Evolutionary conservation across 2,113 vertebrate species (phyloP).

Genomic region (Stigmatopora nigra): DNA sequence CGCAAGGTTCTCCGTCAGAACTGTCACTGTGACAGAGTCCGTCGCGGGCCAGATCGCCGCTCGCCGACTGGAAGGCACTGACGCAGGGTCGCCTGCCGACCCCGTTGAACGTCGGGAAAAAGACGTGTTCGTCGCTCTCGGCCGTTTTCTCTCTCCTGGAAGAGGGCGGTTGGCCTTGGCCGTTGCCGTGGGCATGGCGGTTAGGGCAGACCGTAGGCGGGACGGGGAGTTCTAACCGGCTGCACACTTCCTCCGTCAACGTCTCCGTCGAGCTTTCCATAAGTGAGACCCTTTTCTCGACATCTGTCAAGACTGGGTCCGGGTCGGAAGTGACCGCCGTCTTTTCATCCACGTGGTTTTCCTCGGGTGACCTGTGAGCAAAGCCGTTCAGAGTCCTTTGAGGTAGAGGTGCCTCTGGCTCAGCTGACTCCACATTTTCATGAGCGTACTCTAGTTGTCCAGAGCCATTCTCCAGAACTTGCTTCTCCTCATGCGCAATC

Average conservation of each 20-base stretch:
- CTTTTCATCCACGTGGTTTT: constrained; percentile 36
- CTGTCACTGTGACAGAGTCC: constrained; percentile 77
- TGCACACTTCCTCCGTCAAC: constrained; percentile 73
- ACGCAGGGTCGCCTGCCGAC: constrained; percentile 63
- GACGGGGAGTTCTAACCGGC: constrained; percentile 52
- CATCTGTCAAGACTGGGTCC: constrained; percentile 44
- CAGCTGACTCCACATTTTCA: constrained; percentile 12
- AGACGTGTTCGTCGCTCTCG: constrained; percentile 48
- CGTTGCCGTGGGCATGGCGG: constrained; percentile 26
- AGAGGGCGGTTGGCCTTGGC: constrained; percentile 24
- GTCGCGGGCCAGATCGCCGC: constrained; percentile 71
- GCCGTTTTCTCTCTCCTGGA: constrained; percentile 54
- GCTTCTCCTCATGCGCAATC: constrained; percentile 20
- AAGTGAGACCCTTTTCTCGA: constrained; percentile 61
- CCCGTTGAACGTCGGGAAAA: constrained; percentile 74
- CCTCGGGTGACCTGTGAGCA: constrained; percentile 24
- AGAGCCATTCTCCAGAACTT: constrained; percentile 25
- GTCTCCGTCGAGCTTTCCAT: constrained; percentile 81
- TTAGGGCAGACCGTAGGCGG: constrained; percentile 10
- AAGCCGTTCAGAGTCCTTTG: constrained; percentile 62
- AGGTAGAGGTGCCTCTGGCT: constrained; percentile 24
- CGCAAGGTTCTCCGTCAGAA: constrained; percentile 47
- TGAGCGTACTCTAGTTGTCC: constrained; percentile 11
- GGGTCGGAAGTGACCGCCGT: constrained; percentile 25
- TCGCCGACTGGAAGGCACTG: constrained; percentile 78